These are phyloP conservation scores for Pteronotus mesoamericanus DNA, from an alignment of 2,797 vertebrate genomes.

Conservation along the genomic window DNA sequence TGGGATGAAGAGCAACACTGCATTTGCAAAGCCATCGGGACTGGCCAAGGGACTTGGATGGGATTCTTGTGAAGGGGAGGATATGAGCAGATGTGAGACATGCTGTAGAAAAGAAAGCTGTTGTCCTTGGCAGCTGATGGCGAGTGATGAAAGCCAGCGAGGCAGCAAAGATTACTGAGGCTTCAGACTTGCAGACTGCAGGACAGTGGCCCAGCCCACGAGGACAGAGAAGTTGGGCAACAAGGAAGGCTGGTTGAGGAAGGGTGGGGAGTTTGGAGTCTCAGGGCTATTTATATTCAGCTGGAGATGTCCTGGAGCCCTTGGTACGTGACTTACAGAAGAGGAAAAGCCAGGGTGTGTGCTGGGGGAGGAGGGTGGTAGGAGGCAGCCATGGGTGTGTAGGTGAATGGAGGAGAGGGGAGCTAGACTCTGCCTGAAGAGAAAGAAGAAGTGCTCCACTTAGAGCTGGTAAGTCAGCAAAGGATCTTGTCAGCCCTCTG, in stretches of 20 bases:
- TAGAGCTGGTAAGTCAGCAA: accelerated
- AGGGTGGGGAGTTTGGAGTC: slow-evolving; percentile 51
- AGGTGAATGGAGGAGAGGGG: background rate
- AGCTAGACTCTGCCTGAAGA: background rate
- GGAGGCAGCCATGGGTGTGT: background rate
- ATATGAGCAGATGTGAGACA: background rate
- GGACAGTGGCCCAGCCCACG: background rate
- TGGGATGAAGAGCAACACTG: accelerated
- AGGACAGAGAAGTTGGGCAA: slow-evolving; percentile 49
- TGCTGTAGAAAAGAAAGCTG: background rate
- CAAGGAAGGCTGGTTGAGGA: background rate
- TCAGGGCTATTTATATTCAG: slow-evolving; percentile 36
- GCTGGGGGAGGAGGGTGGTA: background rate
- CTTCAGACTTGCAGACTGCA: background rate
- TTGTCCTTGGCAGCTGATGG: background rate
- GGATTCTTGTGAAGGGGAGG: background rate
- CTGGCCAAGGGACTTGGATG: background rate
- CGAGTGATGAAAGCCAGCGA: slow-evolving; percentile 27
- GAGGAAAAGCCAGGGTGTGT: slow-evolving; percentile 20
- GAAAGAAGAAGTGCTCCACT: background rate
- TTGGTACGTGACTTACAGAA: slow-evolving; percentile 47
- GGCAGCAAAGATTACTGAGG: background rate
- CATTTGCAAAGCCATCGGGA: background rate
- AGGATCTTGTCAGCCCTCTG: background rate
- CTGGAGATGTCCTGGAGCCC: background rate